Evolutionary conservation across 2,888 invertebrate genomes (phyloP).

Genomic region (Furcula furcula): DNA sequence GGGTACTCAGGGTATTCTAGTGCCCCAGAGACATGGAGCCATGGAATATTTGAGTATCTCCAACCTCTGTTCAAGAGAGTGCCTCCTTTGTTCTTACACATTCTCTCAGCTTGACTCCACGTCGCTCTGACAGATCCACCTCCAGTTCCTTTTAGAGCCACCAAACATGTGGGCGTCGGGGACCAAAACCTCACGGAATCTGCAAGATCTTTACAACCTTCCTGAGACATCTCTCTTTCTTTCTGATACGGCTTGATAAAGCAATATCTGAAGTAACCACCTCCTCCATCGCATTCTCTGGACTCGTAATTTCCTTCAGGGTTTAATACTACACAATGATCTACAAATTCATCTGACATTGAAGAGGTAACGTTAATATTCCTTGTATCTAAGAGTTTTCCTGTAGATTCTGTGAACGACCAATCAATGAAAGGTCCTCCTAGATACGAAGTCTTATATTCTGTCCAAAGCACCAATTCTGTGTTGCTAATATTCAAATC

Average conservation of each 20-base stretch:
- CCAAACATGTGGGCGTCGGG: conserved; percentile 60
- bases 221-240: conserved; percentile 31
- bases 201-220: conserved; percentile 45
- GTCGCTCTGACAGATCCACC: conserved; percentile 60
- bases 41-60: conserved; percentile 60
- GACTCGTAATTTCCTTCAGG: conserved; percentile 52
- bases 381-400: conserved; percentile 35
- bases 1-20: conserved; percentile 39
- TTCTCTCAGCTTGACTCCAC: conserved; percentile 56
- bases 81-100: conserved; percentile 51
- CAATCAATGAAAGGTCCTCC: conserved; percentile 70
- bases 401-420: conserved; percentile 54
- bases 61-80: conserved; percentile 64
- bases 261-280: conserved; percentile 60
- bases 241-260: conserved; percentile 55
- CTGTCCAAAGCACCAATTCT: conserved; percentile 61
- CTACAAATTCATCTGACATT: conserved; percentile 41
- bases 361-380: conserved; percentile 45
- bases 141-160: conserved; percentile 39
- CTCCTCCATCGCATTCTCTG: conserved; percentile 49
- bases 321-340: conserved; percentile 58
- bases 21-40: conserved; percentile 31
- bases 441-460: conserved; percentile 62
- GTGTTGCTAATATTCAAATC: conserved; percentile 44
- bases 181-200: conserved; percentile 51